A percentile compares a stretch with the other conserved stretches of the same genome.
phyloP scores from a whole-genome alignment of 2,113 vertebrate genomes.

The Dolichotis patagonum region DNA sequence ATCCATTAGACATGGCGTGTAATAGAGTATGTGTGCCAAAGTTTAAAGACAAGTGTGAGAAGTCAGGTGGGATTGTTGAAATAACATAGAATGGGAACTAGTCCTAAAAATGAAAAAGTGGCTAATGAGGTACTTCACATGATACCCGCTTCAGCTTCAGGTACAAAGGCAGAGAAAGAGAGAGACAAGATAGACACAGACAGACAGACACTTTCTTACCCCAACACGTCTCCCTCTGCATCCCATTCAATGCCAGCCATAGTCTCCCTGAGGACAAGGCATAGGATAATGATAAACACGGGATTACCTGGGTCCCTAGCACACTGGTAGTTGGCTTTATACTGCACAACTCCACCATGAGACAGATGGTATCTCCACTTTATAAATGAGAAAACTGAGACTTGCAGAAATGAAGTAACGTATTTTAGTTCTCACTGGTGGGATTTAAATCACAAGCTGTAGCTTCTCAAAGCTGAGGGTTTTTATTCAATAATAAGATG shows the following conservation, averaged over 20 bases:
- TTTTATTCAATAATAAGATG: neutral
- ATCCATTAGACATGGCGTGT: neutral
- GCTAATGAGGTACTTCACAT: neutral
- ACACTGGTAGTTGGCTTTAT: neutral
- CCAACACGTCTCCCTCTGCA: neutral
- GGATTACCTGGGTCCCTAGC: too few relatives aligned
- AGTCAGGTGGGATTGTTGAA: neutral
- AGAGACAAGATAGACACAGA: neutral
- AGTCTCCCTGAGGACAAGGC: neutral
- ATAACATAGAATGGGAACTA: neutral
- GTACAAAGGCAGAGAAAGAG: neutral
- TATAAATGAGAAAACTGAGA: neutral
- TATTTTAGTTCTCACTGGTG: neutral
- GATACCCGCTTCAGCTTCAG: too few relatives aligned
- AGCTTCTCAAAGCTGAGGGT: neutral
- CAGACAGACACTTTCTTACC: too few relatives aligned
- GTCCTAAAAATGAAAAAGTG: neutral
- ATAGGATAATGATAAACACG: fast-evolving
- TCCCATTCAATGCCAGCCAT: too few relatives aligned
- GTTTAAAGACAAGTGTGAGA: neutral
- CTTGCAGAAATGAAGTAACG: neutral
- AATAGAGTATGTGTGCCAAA: neutral
- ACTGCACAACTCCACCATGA: neutral
- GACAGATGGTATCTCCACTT: neutral
- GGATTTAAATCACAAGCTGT: neutral